Evolutionary conservation across 2,797 vertebrate species (phyloP), one percentile per base, ranked within the genome.

Genomic region (Danio aesculapii): DNA sequence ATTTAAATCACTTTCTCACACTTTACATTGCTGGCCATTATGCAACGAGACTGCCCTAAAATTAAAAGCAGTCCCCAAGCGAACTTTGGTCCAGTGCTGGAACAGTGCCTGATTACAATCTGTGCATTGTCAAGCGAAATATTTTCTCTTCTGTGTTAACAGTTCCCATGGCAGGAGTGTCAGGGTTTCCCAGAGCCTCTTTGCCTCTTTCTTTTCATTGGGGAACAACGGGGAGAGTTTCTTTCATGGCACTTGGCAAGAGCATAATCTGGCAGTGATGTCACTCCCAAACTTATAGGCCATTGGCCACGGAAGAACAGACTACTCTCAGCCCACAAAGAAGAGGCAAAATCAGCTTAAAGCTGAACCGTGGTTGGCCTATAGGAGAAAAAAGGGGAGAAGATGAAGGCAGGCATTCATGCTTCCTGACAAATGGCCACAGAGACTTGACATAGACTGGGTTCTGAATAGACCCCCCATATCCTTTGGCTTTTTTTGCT

Each of bases 181-280:
- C 90, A 88, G 87, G 84, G 88, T 93, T 93, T 92, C 90, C 91
- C 92, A 93, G 90, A 84, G 80, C 82, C 83, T 75, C 84, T 49
- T 64, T 77, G 89, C 88, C 91, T 93, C 90, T 90, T 88, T 92
- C 87, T 90, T n/a, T 55, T 84, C 72, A 88, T 77, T 70, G 39
- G 67, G 52, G 83, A 93, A 90, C 92, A 90, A 91, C 91, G 84
- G 83, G 81, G 61, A 66, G 55, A 89, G 88, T 63, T 87, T 91
- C 90, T 92, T 90, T 57, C 82, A 87, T 72, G 63, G 47, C 14
- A 86, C 92, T 90, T 87, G 79, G 88, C 84, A 62, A 59, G 82
- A 82, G 90, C 82, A 43, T 93, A 90, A 87, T 89, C 91, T 85
- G 92, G 94, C 75, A 66, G 83, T 95, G 94, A 94, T 94, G 94